Conservation (phyloP, 2,888 invertebrate species). For the Microplitis manilae region DNA sequence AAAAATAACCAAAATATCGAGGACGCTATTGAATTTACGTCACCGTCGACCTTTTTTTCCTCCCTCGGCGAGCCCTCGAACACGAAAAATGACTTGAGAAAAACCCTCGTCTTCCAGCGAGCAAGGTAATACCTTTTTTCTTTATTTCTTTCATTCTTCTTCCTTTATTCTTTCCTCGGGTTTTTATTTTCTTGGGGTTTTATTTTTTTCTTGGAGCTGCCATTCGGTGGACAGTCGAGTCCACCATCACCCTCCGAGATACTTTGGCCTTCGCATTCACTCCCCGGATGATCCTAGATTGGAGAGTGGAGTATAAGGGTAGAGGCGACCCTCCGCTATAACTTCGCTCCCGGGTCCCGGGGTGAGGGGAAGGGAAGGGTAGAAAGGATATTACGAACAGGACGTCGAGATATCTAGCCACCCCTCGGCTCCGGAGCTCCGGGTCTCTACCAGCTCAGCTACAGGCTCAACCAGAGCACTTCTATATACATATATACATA, state of each 20-base stretch:
- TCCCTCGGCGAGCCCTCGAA: slow-evolving; percentile 14
- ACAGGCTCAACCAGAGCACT: background rate
- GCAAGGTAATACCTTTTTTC: slow-evolving; percentile 39
- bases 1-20: background rate
- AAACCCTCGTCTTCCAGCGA: slow-evolving; percentile 32
- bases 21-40: slow-evolving; percentile 4
- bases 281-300: slow-evolving; percentile 44
- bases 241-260: slow-evolving; percentile 43
- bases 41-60: slow-evolving; percentile 1
- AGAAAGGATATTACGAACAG: slow-evolving; percentile 69
- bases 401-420: slow-evolving; percentile 68
- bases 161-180: slow-evolving; percentile 3
- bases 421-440: slow-evolving; percentile 51
- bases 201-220: slow-evolving; percentile 45
- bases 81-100: slow-evolving; percentile 38
- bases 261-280: slow-evolving; percentile 49
- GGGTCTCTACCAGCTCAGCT: slow-evolving; percentile 3
- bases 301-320: slow-evolving; percentile 41
- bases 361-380: slow-evolving; percentile 59
- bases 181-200: slow-evolving; percentile 36
- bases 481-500: too few species aligned
- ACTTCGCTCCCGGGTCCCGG: slow-evolving; percentile 57
- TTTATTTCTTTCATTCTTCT: slow-evolving; percentile 16
- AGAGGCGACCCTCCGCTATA: slow-evolving; percentile 62
- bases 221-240: slow-evolving; percentile 42